These are phyloP conservation scores for Grallaria varia DNA, from an alignment of 2,113 vertebrate species.

Conservation along the genomic window DNA sequence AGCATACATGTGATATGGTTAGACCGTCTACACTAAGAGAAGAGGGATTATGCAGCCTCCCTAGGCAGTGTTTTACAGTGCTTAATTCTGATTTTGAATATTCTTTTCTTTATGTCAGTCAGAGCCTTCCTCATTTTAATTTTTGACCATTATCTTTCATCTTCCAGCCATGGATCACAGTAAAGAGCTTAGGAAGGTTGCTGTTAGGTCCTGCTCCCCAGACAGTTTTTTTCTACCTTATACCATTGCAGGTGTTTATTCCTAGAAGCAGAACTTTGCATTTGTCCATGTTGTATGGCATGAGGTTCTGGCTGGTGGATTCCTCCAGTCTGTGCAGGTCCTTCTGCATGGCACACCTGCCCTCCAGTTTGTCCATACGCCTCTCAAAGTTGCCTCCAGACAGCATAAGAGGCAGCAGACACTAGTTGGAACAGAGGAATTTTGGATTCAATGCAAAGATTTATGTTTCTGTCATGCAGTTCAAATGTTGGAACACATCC, in stretches of 20 bases:
- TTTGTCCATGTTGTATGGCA: neutral
- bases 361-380: rapidly evolving
- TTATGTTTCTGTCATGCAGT: neutral
- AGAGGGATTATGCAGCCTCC: neutral
- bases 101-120: neutral
- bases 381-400: neutral
- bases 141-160: neutral
- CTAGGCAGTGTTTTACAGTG: neutral
- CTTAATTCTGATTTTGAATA: neutral
- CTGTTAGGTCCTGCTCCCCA: neutral
- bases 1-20: neutral
- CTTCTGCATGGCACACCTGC: neutral
- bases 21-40: neutral
- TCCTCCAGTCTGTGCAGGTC: neutral
- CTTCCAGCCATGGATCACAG: neutral
- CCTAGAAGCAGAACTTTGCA: neutral
- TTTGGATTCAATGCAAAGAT: neutral
- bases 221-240: neutral
- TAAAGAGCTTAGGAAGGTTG: neutral
- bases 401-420: neutral
- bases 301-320: neutral
- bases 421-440: neutral
- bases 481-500: neutral
- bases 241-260: neutral
- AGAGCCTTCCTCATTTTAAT: neutral